These are phyloP conservation scores for Limonius californicus DNA, from an alignment of 1,140 invertebrate genomes.

Conservation along the genomic window DNA sequence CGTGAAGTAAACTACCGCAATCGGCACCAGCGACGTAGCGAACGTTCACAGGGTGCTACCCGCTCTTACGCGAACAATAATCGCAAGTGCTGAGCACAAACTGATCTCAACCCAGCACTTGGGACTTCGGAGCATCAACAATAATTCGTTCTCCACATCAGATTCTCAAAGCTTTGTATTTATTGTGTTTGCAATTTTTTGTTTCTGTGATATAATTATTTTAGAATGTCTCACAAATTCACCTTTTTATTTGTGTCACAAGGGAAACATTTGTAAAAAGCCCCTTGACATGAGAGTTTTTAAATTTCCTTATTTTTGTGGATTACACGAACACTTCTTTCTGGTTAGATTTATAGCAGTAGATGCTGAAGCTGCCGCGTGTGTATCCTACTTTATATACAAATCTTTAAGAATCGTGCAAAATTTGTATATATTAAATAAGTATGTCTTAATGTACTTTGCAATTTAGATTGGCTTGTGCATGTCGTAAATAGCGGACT, in stretches of 20 bases:
- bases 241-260: neutral
- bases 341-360: too few species aligned
- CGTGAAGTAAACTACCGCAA: conserved; percentile 60
- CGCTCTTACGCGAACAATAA: conserved; percentile 68
- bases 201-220: conserved; percentile 6
- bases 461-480: conserved; percentile 6
- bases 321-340: too few species aligned
- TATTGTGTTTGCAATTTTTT: neutral
- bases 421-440: neutral
- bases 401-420: neutral
- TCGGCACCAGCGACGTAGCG: conserved; percentile 58
- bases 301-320: too few species aligned
- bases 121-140: conserved; percentile 1
- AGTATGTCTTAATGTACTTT: neutral
- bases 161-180: neutral
- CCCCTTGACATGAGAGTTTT: neutral
- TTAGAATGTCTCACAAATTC: neutral
- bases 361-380: too few species aligned
- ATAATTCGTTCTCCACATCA: neutral
- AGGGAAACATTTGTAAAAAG: conserved; percentile 7
- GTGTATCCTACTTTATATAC: neutral
- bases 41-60: conserved; percentile 56
- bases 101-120: conserved; percentile 33
- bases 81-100: conserved; percentile 60
- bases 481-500: conserved; percentile 7